Conservation (phyloP, 2,888 invertebrate species). For the Epistrophella euchroma region DNA sequence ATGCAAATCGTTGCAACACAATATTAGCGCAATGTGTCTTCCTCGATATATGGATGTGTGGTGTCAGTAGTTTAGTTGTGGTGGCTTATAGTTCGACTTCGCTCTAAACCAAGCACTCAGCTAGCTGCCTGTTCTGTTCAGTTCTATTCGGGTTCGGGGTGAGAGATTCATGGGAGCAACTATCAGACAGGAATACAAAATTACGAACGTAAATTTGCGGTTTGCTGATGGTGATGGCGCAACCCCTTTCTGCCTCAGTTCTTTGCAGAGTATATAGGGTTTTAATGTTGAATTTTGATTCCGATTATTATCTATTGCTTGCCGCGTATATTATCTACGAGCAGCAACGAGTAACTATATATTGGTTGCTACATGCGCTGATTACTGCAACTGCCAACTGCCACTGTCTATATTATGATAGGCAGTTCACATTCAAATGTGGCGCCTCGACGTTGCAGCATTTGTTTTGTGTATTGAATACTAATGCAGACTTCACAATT, state of each 20-base stretch:
- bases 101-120: background rate
- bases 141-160: too few species aligned
- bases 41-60: conserved; percentile 60
- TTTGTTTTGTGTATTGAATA: conserved; percentile 59
- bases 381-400: conserved; percentile 34
- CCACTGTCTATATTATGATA: conserved; percentile 53
- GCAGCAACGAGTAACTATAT: background rate
- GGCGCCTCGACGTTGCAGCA: conserved; percentile 57
- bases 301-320: conserved; percentile 26
- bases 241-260: background rate
- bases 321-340: background rate
- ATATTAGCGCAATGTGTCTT: conserved; percentile 63
- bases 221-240: background rate
- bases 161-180: conserved; percentile 63
- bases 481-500: conserved; percentile 62
- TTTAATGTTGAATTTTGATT: conserved; percentile 40
- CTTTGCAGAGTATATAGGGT: background rate
- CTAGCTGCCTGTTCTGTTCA: background rate
- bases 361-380: conserved; percentile 10
- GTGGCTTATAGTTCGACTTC: background rate
- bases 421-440: conserved; percentile 65
- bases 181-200: conserved; percentile 59
- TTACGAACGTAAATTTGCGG: conserved; percentile 19
- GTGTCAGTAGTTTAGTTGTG: conserved; percentile 6
- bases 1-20: conserved; percentile 55